Evolutionary conservation across 2,888 invertebrate genomes (phyloP).

Genomic region (Hyles lineata): DNA sequence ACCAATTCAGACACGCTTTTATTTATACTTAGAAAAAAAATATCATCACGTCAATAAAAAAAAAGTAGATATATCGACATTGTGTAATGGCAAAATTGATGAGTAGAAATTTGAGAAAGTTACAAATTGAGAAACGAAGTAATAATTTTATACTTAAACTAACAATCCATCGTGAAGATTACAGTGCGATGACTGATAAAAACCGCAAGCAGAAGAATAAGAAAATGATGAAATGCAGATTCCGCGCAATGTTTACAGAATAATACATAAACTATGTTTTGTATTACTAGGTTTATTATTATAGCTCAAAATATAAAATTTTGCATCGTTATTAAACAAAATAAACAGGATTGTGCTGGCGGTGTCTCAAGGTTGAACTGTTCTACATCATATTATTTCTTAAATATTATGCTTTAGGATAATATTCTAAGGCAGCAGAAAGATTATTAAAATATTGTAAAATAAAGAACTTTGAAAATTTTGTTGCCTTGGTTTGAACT

Average conservation of each 20-base stretch:
- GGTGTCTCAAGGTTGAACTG: background rate
- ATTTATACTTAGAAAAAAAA: no score
- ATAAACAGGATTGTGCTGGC: slow-evolving; percentile 6
- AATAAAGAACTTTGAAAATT: no score
- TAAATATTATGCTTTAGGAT: background rate
- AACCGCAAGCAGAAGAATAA: background rate
- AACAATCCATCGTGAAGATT: background rate
- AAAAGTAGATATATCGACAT: background rate
- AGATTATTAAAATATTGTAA: background rate
- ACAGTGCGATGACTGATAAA: background rate
- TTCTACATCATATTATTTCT: background rate
- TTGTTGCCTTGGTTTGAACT: no score
- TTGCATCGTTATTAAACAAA: background rate
- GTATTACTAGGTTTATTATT: slow-evolving; percentile 5
- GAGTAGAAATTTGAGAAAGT: background rate
- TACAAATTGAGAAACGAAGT: background rate
- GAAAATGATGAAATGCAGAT: slow-evolving; percentile 20
- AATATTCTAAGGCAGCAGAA: background rate
- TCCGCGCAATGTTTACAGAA: background rate
- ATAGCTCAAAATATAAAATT: background rate
- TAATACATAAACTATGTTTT: background rate
- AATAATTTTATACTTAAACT: background rate
- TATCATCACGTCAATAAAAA: background rate
- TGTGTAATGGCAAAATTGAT: background rate
- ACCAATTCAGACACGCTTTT: no score